Conservation (phyloP, 2,113 vertebrate genomes). For the Platichthys stellatus region DNA sequence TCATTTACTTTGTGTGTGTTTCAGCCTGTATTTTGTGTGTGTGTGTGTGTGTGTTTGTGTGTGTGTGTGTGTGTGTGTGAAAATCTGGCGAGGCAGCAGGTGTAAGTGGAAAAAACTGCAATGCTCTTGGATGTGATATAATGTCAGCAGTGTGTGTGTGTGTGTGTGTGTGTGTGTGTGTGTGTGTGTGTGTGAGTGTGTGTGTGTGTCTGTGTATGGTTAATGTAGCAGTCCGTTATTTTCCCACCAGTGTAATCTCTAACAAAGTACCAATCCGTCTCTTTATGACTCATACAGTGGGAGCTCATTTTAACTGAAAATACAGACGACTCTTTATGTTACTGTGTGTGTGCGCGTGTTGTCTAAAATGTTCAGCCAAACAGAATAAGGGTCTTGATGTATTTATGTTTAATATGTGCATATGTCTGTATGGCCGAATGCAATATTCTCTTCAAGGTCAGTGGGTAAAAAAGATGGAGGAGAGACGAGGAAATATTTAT, state of each 20-base stretch:
- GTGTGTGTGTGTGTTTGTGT: neutral
- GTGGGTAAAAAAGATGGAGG: slow-evolving; percentile 19
- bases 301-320: slow-evolving; percentile 52
- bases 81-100: no score
- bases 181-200: slow-evolving; percentile 16
- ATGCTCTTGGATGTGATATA: no score
- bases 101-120: no score
- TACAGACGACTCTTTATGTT: slow-evolving; percentile 17
- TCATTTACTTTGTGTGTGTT: slow-evolving; percentile 33
- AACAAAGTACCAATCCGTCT: slow-evolving; percentile 41
- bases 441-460: slow-evolving; percentile 13
- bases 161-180: slow-evolving; percentile 28
- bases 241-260: slow-evolving; percentile 60
- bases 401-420: slow-evolving; percentile 12
- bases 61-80: neutral
- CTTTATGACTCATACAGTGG: slow-evolving; percentile 63
- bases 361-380: slow-evolving; percentile 5
- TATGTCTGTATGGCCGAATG: neutral
- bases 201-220: slow-evolving; percentile 29
- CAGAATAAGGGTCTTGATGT: neutral
- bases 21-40: slow-evolving; percentile 19
- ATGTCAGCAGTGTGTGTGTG: slow-evolving; percentile 17
- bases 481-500: slow-evolving; percentile 48
- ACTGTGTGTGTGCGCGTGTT: neutral
- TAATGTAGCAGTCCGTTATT: slow-evolving; percentile 42